phyloP scores from a whole-genome alignment of 2,797 vertebrate species.

The Sciurus carolinensis region DNA sequence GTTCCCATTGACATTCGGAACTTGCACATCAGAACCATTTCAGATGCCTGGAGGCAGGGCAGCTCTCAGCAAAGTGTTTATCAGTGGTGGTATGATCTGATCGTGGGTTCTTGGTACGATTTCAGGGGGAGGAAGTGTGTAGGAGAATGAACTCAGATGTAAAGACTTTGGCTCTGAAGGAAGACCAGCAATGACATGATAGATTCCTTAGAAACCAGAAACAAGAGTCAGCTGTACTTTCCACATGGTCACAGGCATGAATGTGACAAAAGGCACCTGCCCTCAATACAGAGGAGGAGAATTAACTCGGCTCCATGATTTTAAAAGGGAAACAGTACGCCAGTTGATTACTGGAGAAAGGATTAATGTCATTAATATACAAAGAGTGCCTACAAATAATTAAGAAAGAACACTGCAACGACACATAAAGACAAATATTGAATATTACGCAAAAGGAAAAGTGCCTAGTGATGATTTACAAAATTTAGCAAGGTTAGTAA shows the following conservation, averaged over 20 bases:
- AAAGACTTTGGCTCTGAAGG: slow-evolving; percentile 33
- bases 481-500: neutral
- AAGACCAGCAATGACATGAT: slow-evolving; percentile 1
- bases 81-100: neutral
- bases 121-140: neutral
- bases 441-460: neutral
- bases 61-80: neutral
- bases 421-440: neutral
- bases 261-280: neutral
- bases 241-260: neutral
- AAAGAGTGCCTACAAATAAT: slow-evolving; percentile 30
- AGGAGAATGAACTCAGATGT: slow-evolving; percentile 56
- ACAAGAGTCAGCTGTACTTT: neutral
- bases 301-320: neutral
- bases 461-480: neutral
- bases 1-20: slow-evolving; percentile 64
- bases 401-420: neutral
- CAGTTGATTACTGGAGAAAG: neutral
- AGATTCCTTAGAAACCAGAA: slow-evolving; percentile 29
- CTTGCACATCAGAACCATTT: slow-evolving; percentile 77
- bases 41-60: slow-evolving; percentile 25
- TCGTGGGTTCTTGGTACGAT: neutral
- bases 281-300: neutral
- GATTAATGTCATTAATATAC: neutral
- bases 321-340: neutral